Evolutionary conservation across 1,140 invertebrate genomes (phyloP), one percentile per base, ranked within the genome.

Genomic region (Schlechtendalia chinensis): DNA sequence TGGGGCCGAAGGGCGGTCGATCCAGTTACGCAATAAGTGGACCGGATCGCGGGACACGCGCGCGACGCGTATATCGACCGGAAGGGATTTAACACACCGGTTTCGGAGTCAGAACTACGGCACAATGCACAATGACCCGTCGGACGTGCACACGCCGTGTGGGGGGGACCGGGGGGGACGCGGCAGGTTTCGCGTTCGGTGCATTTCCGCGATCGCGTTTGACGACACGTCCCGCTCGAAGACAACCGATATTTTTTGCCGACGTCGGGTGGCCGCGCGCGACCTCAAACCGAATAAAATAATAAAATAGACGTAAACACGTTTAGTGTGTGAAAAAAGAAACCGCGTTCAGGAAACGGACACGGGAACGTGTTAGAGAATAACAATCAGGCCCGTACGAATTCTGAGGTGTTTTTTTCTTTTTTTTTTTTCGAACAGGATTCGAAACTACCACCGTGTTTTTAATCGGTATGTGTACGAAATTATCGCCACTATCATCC

Each of bases 11-110:
- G 75, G 75, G n/a, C 75, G 39, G 58, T 54, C 75, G 75, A 79
- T 79, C 39, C 50, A 79, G 39, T 59, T 61, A 39, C 74, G 39
- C 22, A 77, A 77, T 61, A 47, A 61, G 74, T 77, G 74, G 74
- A 77, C 74, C 56, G 45, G 74, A 77, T 61, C 74, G 67, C 14
- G 65, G 39, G 22, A 53, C 8, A 39, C 32, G 8, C 32, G 32
- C 24, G 17, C 19, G 67, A 53, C 67, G 74, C 45, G 39, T 61
- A 79, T 79, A 79, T 79, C 75, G 75, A 79, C 75, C 75, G 75
- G 75, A 79, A 79, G 75, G 75, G 75, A 79, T 79, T 79, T 61
- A 63, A 58, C 24, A 79, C 39, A 24, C 58, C 72, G 24, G 16
- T 77, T 61, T 39, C 22, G 67, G 22, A 54, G 47, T 53, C 69